Evolutionary conservation across 2,113 vertebrate species (phyloP).

Genomic region (Misgurnus anguillicaudatus): DNA sequence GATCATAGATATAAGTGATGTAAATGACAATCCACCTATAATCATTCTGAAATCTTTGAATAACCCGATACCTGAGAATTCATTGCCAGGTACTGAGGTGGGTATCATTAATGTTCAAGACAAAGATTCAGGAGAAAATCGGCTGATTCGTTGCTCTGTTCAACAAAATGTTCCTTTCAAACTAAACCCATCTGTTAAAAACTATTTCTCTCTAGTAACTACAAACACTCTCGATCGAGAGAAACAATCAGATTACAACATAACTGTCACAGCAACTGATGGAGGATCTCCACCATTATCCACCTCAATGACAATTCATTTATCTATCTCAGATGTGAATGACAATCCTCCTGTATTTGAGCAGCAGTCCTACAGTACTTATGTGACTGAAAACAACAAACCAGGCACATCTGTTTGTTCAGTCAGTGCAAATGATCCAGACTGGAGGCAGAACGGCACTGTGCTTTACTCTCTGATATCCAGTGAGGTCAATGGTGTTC

Average conservation of each 20-base stretch:
- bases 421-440: slow-evolving; percentile 54
- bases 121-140: slow-evolving; percentile 51
- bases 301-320: slow-evolving; percentile 9
- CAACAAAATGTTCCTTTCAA: slow-evolving; percentile 63
- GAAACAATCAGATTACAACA: slow-evolving; percentile 42
- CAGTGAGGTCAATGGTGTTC: slow-evolving; percentile 46
- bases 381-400: slow-evolving; percentile 54
- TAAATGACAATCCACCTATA: slow-evolving; percentile 47
- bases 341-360: slow-evolving; percentile 53
- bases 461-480: slow-evolving; percentile 53
- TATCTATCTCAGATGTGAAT: slow-evolving; percentile 45
- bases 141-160: slow-evolving; percentile 47
- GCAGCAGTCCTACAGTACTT: slow-evolving; percentile 47
- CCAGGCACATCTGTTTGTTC: slow-evolving; percentile 49
- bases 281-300: slow-evolving; percentile 46
- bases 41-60: slow-evolving; percentile 34
- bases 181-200: slow-evolving; percentile 60
- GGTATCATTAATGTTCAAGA: slow-evolving; percentile 53
- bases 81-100: slow-evolving; percentile 41
- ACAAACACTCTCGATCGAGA: slow-evolving; percentile 43
- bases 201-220: slow-evolving; percentile 45
- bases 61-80: slow-evolving; percentile 31
- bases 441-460: slow-evolving; percentile 59
- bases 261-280: slow-evolving; percentile 51
- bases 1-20: slow-evolving; percentile 47